Base-by-base conservation (phyloP, 1,140 invertebrate species). In the Cyclargus thomasi region DNA sequence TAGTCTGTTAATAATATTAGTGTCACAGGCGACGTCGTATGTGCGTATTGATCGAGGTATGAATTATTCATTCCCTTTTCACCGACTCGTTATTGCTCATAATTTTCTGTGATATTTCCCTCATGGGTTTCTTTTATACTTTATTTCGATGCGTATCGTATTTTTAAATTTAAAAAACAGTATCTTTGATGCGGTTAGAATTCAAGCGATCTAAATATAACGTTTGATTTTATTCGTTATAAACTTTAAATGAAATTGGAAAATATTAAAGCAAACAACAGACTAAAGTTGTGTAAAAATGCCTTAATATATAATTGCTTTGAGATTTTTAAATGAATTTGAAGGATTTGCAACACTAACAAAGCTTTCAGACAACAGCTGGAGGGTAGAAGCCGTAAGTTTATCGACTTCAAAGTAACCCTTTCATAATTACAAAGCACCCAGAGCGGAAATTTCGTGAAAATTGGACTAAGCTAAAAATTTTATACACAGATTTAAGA, bases 21-120 rank as follows among this genome's bases (percentile, higher is more conserved):
- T 64, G 36, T 22, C 53, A 36, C 55, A 8, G 63, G 18, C 22
- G n/a, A 22, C 36, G 20, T 63, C 22, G 62, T 59, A 64, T 59
- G 64, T 73, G 36, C 57, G 63, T 75, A 78, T 79, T 64, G 79
- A 79, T 75, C 76, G 67, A 18, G 36, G 35, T 53, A 73, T 82
- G 80, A 80, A 82, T 83, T 68, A 83, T 83, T 80, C 78, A 83
- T 71, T 65, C n/a, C 68, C 57, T 63, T 74, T 70, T 70, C 74
- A 77, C 73, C 70, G 73, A 76, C 70, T 82, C 76, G 73, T 75
- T 82, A 79, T 78, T 68, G 71, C 73, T 77, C 74, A 77, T 80
- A 76, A 80, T 79, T 79, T 73, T 71, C 55, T 59, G 18, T 20
- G 55, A 59, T 59, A 59, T 59, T 11, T 20, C 5, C 18, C 11